Conservation (phyloP, 2,797 vertebrate species). For the Danio choprae region DNA sequence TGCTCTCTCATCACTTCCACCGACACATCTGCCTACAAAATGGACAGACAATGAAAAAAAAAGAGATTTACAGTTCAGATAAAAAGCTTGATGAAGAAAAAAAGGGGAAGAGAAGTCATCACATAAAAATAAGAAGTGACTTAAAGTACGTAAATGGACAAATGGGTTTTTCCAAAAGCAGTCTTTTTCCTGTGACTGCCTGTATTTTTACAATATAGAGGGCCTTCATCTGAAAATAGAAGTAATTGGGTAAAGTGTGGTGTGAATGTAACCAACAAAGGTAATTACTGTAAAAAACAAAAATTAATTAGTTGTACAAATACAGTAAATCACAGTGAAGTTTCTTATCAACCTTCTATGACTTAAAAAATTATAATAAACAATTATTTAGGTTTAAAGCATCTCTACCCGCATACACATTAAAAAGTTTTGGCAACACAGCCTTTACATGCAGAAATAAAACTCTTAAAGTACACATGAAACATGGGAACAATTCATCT, state of each 20-base stretch:
- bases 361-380: not conserved
- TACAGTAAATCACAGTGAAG: not conserved
- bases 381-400: not conserved
- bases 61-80: not conserved
- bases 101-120: not conserved
- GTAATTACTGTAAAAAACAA: not conserved
- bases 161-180: not conserved
- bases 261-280: constrained; percentile 6
- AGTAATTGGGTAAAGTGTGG: not conserved
- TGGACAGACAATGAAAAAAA: constrained; percentile 16
- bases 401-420: not conserved
- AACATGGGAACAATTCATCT: no score
- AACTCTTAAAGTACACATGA: no score
- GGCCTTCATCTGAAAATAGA: not conserved
- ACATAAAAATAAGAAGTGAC: not conserved
- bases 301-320: not conserved
- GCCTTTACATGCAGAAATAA: not conserved
- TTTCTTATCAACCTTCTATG: not conserved
- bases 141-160: not conserved
- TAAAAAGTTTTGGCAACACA: not conserved
- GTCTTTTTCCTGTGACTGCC: not conserved
- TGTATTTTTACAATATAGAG: not conserved
- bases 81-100: not conserved
- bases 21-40: constrained; percentile 86
- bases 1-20: constrained; percentile 90